These are phyloP conservation scores for Calameuta filiformis DNA, from an alignment of 2,888 invertebrate genomes.

Conservation along the genomic window DNA sequence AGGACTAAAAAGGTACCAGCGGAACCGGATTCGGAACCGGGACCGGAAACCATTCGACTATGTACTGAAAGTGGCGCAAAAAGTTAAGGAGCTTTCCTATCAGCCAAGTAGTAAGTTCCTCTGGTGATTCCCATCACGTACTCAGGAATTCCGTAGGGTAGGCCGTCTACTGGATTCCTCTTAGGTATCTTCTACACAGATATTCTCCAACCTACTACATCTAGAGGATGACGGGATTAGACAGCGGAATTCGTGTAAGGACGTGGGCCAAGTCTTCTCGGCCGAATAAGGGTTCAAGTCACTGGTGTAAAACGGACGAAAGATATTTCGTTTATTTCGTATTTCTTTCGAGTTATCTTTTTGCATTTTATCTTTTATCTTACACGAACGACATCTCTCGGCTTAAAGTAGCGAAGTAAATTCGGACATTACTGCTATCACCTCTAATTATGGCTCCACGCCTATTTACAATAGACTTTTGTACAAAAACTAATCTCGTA, in stretches of 20 bases:
- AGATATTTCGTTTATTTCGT: slow-evolving; percentile 48
- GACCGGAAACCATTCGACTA: not conserved
- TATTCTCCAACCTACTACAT: not conserved
- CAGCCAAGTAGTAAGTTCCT: not conserved
- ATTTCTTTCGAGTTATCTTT: slow-evolving; percentile 33
- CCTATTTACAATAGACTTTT: slow-evolving; percentile 59
- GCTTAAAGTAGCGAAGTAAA: slow-evolving; percentile 40
- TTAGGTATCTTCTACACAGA: not conserved
- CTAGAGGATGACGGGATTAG: not conserved
- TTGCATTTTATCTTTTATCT: slow-evolving; percentile 17
- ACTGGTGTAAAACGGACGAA: slow-evolving; percentile 57
- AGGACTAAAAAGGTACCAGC: not conserved
- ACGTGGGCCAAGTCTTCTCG: slow-evolving; percentile 8
- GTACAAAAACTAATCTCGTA: slow-evolving; percentile 57
- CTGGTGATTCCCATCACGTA: not conserved
- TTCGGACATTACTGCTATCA: slow-evolving; percentile 45
- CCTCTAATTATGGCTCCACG: slow-evolving; percentile 40
- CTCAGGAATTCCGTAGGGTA: not conserved
- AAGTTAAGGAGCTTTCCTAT: not conserved
- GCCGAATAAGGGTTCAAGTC: not conserved
- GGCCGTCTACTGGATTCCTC: not conserved
- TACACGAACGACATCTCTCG: slow-evolving; percentile 32
- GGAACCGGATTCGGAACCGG: not conserved
- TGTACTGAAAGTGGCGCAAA: not conserved
- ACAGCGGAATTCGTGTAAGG: not conserved